Conservation (phyloP, 1,140 invertebrate genomes). For the Papilio dardanus region DNA sequence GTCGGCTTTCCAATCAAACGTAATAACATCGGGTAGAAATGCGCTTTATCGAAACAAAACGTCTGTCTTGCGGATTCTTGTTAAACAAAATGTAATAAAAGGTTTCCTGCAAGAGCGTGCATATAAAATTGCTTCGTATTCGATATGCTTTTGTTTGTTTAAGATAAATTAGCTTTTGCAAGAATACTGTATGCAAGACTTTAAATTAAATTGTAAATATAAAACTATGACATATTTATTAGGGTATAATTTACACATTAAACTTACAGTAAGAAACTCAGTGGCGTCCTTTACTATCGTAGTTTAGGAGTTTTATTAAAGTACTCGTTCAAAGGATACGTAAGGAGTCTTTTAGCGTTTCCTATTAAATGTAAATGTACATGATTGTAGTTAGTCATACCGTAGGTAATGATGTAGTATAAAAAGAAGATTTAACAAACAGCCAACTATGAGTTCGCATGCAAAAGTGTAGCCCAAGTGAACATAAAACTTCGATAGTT, state of each 20-base stretch:
- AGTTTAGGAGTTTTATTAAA: too few species aligned
- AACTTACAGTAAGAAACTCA: too few species aligned
- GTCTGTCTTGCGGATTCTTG: conserved; percentile 18
- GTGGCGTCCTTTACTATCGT: too few species aligned
- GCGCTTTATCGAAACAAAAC: conserved; percentile 32
- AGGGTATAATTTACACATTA: too few species aligned
- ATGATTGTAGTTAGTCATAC: too few species aligned
- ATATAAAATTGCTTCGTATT: neutral
- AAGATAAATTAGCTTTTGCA: neutral
- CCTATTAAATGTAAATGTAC: too few species aligned
- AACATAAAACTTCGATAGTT: conserved; percentile 18
- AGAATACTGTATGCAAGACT: neutral
- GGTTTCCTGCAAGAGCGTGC: conserved; percentile 11
- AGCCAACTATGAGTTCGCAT: neutral
- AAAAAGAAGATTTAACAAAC: neutral
- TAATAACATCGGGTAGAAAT: conserved; percentile 22
- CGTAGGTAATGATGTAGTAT: neutral
- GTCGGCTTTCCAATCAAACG: conserved; percentile 20
- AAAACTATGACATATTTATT: too few species aligned
- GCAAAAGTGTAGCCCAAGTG: neutral
- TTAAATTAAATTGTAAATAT: too few species aligned
- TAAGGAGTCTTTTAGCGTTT: too few species aligned
- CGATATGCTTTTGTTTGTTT: neutral
- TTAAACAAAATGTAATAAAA: conserved; percentile 33
- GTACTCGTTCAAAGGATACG: too few species aligned